These are phyloP conservation scores for Dascyllus trimaculatus DNA, from an alignment of 2,113 vertebrate genomes.

Conservation along the genomic window DNA sequence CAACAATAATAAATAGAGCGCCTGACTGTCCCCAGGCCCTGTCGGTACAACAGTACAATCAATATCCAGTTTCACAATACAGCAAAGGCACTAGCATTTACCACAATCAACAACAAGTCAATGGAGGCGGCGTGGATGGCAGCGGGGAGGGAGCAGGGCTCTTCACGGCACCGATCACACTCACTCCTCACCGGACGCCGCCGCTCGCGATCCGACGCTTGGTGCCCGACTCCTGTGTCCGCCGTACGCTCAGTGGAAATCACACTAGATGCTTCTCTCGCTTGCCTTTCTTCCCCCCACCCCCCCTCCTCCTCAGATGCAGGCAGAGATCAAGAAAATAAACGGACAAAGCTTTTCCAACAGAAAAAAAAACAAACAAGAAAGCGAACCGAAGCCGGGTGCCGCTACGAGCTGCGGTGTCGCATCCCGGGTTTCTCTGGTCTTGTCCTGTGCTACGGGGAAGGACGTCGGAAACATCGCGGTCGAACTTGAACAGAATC, in stretches of 20 bases:
- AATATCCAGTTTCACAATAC: constrained; percentile 85
- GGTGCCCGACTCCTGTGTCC: background rate
- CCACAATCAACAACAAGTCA: constrained; percentile 78
- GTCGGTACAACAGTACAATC: constrained; percentile 85
- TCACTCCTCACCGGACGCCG: background rate
- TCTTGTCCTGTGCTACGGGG: too few species aligned
- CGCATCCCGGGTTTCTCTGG: too few species aligned
- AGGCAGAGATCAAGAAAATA: constrained; percentile 9
- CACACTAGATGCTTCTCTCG: background rate
- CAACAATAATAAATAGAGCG: constrained; percentile 87
- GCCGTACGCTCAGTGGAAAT: background rate
- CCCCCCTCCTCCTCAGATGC: background rate
- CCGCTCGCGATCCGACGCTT: background rate
- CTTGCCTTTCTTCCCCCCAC: too few species aligned
- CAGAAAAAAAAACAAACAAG: background rate
- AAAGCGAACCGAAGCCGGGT: too few species aligned
- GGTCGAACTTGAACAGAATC: too few species aligned
- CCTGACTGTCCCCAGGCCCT: constrained; percentile 78
- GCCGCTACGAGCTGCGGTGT: too few species aligned
- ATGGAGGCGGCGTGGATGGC: constrained; percentile 61
- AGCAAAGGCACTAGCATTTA: constrained; percentile 88
- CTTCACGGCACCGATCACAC: background rate
- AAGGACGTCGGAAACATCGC: background rate
- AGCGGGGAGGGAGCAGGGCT: constrained; percentile 22
- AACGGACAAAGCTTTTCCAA: background rate